phyloP scores from a whole-genome alignment of 2,113 vertebrate species.

The Lamprologus sp. region DNA sequence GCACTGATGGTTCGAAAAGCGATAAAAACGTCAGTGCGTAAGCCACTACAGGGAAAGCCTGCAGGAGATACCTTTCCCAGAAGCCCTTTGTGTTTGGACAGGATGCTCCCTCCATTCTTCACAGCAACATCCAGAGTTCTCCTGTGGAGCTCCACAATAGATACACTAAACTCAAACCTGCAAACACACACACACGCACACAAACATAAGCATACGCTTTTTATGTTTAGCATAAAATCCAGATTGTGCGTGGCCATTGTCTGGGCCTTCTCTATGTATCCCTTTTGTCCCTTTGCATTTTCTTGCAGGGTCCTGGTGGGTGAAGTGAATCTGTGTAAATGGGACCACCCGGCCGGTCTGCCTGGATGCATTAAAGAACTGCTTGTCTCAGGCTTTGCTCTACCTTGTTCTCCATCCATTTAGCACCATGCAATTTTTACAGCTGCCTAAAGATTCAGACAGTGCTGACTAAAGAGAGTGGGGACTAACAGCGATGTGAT shows the following conservation, averaged over 20 bases:
- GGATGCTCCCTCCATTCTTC: constrained; percentile 90
- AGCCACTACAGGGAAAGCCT: background rate
- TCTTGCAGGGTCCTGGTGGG: background rate
- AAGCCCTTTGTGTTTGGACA: constrained; percentile 96
- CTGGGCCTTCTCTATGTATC: background rate
- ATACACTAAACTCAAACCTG: constrained; percentile 93
- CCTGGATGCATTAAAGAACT: background rate
- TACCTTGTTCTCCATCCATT: background rate
- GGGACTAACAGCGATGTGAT: background rate
- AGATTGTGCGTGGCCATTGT: background rate
- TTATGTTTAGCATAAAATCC: background rate
- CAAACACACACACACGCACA: background rate
- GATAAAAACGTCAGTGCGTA: background rate
- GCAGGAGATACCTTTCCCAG: constrained; percentile 82
- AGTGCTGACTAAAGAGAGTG: background rate
- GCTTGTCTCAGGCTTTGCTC: background rate
- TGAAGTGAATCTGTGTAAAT: background rate
- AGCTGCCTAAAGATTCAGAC: background rate
- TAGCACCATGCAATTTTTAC: background rate
- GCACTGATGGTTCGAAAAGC: rapidly evolving
- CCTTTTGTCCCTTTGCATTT: background rate
- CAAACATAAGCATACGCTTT: background rate
- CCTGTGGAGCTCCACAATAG: constrained; percentile 84
- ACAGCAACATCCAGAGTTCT: constrained; percentile 92
- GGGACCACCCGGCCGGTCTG: background rate